Evolutionary conservation across 2,113 vertebrate species (phyloP).

Genomic region (Gobius niger): DNA sequence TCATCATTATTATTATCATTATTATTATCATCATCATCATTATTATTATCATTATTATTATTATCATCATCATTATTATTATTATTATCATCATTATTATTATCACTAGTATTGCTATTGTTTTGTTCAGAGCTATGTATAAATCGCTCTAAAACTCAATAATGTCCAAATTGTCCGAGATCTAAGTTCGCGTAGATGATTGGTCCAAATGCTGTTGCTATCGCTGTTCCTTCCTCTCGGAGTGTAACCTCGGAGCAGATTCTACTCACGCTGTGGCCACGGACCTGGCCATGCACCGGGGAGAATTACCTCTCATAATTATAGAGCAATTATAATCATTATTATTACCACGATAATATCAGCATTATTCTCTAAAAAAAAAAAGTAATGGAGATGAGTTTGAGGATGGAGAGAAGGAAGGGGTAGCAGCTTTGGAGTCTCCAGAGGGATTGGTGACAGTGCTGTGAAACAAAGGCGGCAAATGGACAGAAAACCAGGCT

Average conservation of each 20-base stretch:
- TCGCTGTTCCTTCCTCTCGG: conserved; percentile 39
- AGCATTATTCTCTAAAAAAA: conserved; percentile 62
- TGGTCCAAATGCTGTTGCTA: conserved; percentile 18
- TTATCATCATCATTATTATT: too few relatives aligned
- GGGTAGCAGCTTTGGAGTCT: conserved; percentile 62
- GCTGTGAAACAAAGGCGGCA: conserved; percentile 68
- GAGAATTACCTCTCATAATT: conserved; percentile 77
- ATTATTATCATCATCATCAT: too few relatives aligned
- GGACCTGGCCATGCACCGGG: conserved; percentile 57
- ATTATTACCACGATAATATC: conserved; percentile 75
- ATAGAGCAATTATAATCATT: conserved; percentile 71
- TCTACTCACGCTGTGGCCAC: conserved; percentile 58
- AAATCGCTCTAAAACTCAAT: too few relatives aligned
- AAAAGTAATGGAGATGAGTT: conserved; percentile 68
- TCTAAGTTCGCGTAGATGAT: not conserved
- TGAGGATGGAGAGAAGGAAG: conserved; percentile 45
- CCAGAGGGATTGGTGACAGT: conserved; percentile 69
- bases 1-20: too few relatives aligned
- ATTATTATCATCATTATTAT: too few relatives aligned
- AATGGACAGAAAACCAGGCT: conserved; percentile 66
- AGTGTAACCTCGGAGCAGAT: conserved; percentile 64
- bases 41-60: too few relatives aligned
- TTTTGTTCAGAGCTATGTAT: too few relatives aligned
- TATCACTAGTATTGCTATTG: too few relatives aligned
- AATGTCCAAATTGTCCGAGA: not conserved